phyloP scores from a whole-genome alignment of 2,113 vertebrate genomes.

The Panurus biarmicus region DNA sequence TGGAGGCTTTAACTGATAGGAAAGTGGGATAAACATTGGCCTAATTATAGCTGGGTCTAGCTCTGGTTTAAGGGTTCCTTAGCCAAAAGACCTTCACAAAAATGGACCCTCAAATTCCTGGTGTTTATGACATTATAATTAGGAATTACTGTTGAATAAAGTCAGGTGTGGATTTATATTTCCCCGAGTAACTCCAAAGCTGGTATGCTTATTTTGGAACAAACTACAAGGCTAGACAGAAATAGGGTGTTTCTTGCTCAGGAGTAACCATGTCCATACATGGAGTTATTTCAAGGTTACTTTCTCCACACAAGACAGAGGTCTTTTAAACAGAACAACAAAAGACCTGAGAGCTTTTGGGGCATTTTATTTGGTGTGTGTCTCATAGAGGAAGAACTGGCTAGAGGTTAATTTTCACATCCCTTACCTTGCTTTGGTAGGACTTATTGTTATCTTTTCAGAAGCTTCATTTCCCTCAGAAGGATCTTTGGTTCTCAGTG shows the following conservation, averaged over 20 bases:
- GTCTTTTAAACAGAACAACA: neutral
- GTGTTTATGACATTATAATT: neutral
- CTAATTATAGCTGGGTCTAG: neutral
- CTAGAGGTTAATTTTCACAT: neutral
- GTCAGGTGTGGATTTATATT: neutral
- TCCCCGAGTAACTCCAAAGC: neutral
- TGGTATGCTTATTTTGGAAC: conserved; percentile 7
- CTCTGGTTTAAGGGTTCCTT: neutral
- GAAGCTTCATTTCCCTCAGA: neutral
- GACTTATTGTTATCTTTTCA: neutral
- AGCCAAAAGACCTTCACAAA: neutral
- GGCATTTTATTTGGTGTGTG: neutral
- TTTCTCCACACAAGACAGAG: neutral
- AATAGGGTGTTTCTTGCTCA: neutral
- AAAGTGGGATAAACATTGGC: neutral
- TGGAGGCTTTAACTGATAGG: neutral
- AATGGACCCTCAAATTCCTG: neutral
- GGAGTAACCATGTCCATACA: neutral
- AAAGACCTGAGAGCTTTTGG: neutral
- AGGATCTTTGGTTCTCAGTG: neutral
- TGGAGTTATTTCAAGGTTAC: neutral
- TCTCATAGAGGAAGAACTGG: neutral
- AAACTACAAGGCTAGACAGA: neutral
- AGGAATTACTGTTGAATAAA: neutral
- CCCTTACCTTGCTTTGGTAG: neutral